These are phyloP conservation scores for Eulithis testata DNA, from an alignment of 2,888 invertebrate species.

Conservation along the genomic window DNA sequence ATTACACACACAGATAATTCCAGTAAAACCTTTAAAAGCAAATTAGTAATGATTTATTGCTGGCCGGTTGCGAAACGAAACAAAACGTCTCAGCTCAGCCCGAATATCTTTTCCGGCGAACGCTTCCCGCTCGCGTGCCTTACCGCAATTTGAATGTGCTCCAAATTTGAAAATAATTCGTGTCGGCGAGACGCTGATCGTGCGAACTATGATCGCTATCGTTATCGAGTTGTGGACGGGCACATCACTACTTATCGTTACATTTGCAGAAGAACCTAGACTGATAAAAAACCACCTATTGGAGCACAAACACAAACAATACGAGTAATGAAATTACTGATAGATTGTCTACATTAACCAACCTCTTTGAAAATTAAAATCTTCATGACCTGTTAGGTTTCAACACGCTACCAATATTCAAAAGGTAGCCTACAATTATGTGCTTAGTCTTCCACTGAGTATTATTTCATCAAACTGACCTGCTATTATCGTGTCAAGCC, in stretches of 20 bases:
- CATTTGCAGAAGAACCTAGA: background rate
- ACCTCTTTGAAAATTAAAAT: slow-evolving; percentile 9
- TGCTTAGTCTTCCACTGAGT: slow-evolving; percentile 13
- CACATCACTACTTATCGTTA: slow-evolving; percentile 50
- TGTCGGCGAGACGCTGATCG: slow-evolving; percentile 53
- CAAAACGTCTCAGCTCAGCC: slow-evolving; percentile 55
- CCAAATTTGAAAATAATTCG: slow-evolving; percentile 83
- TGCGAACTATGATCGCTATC: slow-evolving; percentile 59
- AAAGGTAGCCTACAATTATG: slow-evolving; percentile 19
- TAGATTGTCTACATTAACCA: background rate
- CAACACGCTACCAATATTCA: slow-evolving; percentile 22
- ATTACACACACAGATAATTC: slow-evolving; percentile 78
- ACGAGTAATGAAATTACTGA: slow-evolving; percentile 1
- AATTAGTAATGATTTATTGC: slow-evolving; percentile 84
- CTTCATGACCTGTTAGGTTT: background rate
- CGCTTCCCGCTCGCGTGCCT: slow-evolving; percentile 79
- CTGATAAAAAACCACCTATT: background rate
- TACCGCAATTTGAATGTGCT: slow-evolving; percentile 81
- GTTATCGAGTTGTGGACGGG: slow-evolving; percentile 44
- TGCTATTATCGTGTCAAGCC: slow-evolving; percentile 26
- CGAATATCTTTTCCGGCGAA: slow-evolving; percentile 70
- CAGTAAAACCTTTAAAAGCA: slow-evolving; percentile 83
- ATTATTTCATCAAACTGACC: slow-evolving; percentile 26
- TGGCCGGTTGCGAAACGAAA: slow-evolving; percentile 71
- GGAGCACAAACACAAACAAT: background rate